A percentile compares a stretch with the other conserved stretches of the same genome.
Conservation (phyloP, 2,797 vertebrate species). For the Darevskia nairensis region DNA sequence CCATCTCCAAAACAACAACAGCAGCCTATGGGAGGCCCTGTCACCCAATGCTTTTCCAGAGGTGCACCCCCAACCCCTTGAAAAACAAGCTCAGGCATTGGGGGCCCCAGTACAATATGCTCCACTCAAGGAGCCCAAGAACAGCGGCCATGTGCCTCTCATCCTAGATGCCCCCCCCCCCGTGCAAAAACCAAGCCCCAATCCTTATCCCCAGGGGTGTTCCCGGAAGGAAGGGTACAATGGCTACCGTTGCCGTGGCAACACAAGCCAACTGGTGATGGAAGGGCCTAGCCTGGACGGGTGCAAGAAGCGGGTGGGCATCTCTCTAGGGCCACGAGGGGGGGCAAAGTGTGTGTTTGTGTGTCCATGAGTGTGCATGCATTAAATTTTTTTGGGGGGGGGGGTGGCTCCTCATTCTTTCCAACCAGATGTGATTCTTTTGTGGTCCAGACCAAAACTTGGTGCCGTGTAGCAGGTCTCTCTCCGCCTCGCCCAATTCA, state of each 20-base stretch:
- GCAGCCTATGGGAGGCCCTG: neutral
- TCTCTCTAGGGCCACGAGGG: neutral
- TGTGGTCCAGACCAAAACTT: neutral
- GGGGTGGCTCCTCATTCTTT: neutral
- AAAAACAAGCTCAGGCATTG: neutral
- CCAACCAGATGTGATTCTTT: too few species aligned
- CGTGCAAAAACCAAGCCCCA: neutral
- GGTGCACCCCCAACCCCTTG: neutral
- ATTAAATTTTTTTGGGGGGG: neutral
- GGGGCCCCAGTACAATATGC: neutral
- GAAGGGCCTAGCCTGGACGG: slow-evolving; percentile 3
- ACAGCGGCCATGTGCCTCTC: neutral
- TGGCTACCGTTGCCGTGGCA: neutral
- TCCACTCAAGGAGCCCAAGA: neutral
- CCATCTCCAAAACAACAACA: neutral
- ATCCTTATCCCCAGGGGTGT: neutral
- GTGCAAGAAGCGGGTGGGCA: neutral
- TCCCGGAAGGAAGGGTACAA: neutral
- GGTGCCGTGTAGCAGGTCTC: neutral
- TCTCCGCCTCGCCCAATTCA: neutral
- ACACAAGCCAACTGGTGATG: slow-evolving; percentile 15
- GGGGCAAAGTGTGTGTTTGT: neutral
- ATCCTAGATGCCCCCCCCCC: neutral
- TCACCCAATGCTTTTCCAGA: neutral
- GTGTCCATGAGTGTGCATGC: too few species aligned